phyloP scores from a whole-genome alignment of 2,888 invertebrate genomes.

The Cepaea hortensis region DNA sequence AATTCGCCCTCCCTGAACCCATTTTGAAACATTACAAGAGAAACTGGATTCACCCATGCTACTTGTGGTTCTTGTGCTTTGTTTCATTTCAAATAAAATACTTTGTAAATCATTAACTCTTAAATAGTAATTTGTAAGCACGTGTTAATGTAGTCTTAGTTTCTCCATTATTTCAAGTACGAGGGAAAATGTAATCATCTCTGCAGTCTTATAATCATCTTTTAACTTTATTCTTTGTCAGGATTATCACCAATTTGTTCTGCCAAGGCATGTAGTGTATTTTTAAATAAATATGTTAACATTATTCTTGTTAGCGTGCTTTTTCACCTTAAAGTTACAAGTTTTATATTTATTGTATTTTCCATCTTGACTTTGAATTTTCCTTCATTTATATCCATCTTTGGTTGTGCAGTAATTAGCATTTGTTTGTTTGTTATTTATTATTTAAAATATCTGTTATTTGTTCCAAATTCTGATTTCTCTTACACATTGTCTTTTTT shows the following conservation, averaged over 20 bases:
- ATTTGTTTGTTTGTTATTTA: not conserved
- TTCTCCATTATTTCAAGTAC: not conserved
- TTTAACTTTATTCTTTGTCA: no score
- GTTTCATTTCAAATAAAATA: not conserved
- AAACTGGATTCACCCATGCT: not conserved
- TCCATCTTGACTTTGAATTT: not conserved
- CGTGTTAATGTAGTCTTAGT: no score
- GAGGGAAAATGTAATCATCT: slow-evolving; percentile 6
- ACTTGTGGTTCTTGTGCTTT: not conserved
- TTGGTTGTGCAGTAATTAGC: not conserved
- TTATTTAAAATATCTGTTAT: not conserved
- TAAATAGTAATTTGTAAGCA: not conserved
- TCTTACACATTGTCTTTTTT: no score
- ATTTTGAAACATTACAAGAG: not conserved
- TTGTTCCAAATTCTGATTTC: not conserved
- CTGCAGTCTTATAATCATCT: not conserved
- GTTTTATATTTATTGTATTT: no score
- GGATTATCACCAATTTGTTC: no score
- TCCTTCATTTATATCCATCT: not conserved
- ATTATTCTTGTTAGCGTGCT: no score
- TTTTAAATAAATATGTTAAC: no score
- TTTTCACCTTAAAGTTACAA: no score
- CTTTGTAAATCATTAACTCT: not conserved
- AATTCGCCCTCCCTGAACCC: no score
- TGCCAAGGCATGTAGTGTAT: no score